Conservation (phyloP, 2,113 vertebrate genomes). For the Pungitius pungitius region DNA sequence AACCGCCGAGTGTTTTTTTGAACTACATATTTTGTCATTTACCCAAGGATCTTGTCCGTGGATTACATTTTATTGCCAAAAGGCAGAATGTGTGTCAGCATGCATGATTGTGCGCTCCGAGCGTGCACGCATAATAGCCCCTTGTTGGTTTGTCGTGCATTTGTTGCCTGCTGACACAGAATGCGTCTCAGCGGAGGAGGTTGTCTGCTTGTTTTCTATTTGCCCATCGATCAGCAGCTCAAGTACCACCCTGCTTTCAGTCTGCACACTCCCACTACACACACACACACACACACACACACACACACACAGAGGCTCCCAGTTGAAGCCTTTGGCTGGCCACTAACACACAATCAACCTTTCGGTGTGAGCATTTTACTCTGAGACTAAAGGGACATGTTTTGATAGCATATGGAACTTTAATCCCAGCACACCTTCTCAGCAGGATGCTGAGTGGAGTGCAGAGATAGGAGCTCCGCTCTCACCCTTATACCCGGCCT, state of each 20-base stretch:
- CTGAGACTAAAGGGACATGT: neutral
- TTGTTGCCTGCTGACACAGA: constrained; percentile 49
- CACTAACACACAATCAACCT: constrained; percentile 5
- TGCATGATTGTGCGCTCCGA: constrained; percentile 9
- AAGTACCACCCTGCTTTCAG: constrained; percentile 43
- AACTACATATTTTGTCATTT: constrained; percentile 18
- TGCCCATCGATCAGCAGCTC: constrained; percentile 53
- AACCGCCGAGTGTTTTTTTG: constrained; percentile 19
- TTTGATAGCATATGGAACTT: neutral
- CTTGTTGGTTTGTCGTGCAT: constrained; percentile 6
- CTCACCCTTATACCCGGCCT: constrained; percentile 1
- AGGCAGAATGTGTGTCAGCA: neutral
- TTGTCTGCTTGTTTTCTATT: constrained; percentile 46
- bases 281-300: neutral
- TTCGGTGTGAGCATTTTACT: neutral
- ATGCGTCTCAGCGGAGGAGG: constrained; percentile 30
- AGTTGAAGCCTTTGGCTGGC: constrained; percentile 19
- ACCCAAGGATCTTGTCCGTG: neutral
- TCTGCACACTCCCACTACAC: constrained; percentile 15
- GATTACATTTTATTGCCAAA: neutral
- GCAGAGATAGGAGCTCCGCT: constrained; percentile 6
- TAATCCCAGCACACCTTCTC: constrained; percentile 18
- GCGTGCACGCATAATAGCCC: neutral
- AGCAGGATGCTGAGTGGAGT: constrained; percentile 26
- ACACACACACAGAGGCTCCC: constrained; percentile 9